Base-by-base conservation (phyloP, 2,113 vertebrate genomes). In the Acanthisitta chloris region DNA sequence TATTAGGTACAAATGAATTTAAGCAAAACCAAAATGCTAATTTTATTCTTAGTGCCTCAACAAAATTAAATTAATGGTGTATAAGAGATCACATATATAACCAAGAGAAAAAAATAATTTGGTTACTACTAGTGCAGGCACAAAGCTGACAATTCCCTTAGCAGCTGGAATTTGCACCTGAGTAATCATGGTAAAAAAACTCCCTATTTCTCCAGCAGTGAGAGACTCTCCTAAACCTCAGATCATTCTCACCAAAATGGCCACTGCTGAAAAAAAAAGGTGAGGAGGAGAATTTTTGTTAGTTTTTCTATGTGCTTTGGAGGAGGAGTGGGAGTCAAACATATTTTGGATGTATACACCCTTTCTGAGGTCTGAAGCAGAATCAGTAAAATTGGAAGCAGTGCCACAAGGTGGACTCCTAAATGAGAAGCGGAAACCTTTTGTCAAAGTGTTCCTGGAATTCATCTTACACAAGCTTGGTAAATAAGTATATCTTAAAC, bases 1-100 rank as follows among this genome's bases (percentile, higher is more conserved):
- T 86, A 92, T 87, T 88, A 90, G 34, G 26, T 64, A 83, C 5
- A 69, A 90, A 93, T 64, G 13, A 78, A 46, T 91, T 78, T 74
- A 31, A 59, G 55, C 19, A 71, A 74, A 72, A 78, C 15, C 3
- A 74, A 45, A 66, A 91, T 79, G 76, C 42, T 23, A 71, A 55
- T 92, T 84, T 84, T 77, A 40, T 81, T 91, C n/a, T 65, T 90
- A 54, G 43, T 48, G 14, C 34, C 18, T 73, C 38, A 48, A 38
- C 8, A 64, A n/a, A 67, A 38, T 57, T 8, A 64, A 91, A 70
- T 55, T 57, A 81, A 73, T 74, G 13, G 5, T 66, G 17, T 31
- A 43, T 73, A 77, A 77, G 54, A 78, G 26, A 76, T 57, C 36
- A 55, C 17, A 55, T 6, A 77, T 21, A 69, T 18, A 78, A 69